A percentile compares a stretch with the other conserved stretches of the same genome.
phyloP scores from a whole-genome alignment of 2,888 invertebrate species.

The Trachelus stipa region DNA sequence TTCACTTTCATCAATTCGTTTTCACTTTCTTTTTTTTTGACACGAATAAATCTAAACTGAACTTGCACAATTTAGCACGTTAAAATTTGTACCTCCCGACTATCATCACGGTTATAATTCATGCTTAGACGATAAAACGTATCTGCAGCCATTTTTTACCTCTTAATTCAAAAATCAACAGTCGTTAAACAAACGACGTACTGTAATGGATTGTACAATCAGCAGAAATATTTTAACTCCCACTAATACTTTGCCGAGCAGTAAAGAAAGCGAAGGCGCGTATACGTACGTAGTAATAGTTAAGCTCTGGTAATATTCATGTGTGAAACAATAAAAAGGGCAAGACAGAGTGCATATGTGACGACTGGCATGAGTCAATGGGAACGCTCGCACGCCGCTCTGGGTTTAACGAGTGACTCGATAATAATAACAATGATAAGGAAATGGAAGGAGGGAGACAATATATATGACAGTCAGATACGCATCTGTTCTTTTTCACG shows the following conservation, averaged over 20 bases:
- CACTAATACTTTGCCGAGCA: background rate
- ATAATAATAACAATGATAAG: conserved; percentile 9
- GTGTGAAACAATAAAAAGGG: conserved; percentile 1
- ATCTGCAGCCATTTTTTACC: background rate
- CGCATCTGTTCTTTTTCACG: background rate
- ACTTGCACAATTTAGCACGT: background rate
- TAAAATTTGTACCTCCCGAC: background rate
- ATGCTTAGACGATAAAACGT: background rate
- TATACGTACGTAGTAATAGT: background rate
- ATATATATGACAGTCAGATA: background rate
- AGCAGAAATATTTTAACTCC: background rate
- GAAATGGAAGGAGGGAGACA: background rate
- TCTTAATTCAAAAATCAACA: background rate
- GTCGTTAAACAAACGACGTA: background rate
- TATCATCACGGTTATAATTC: background rate
- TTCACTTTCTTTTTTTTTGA: background rate
- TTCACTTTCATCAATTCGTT: background rate
- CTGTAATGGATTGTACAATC: background rate
- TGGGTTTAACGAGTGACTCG: conserved; percentile 29
- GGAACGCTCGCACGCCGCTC: conserved; percentile 41
- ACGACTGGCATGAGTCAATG: conserved; percentile 41
- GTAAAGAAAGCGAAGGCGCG: background rate
- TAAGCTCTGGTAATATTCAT: background rate
- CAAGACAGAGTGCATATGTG: background rate
- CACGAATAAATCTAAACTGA: background rate